A percentile compares a stretch with the other conserved stretches of the same genome.
phyloP scores from a whole-genome alignment of 2,888 invertebrate species.

The Xylota sylvarum region DNA sequence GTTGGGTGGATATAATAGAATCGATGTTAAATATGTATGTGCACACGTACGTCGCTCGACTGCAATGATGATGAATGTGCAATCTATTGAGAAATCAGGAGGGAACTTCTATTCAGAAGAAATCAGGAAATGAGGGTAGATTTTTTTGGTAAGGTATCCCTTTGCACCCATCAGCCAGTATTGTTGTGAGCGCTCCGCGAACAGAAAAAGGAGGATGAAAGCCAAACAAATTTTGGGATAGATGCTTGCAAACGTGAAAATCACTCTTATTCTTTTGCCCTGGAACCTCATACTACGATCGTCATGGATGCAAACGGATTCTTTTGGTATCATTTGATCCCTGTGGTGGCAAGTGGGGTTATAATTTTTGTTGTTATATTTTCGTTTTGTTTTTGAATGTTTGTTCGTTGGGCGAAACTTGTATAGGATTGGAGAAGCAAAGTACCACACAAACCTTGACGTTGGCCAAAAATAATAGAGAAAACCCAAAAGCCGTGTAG shows the following conservation, averaged over 20 bases:
- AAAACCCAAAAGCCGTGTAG: conserved; percentile 13
- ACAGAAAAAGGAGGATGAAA: conserved; percentile 27
- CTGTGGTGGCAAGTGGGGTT: conserved; percentile 10
- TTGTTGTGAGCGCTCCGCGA: conserved; percentile 13
- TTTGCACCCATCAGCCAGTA: conserved; percentile 29
- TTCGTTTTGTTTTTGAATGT: conserved; percentile 1
- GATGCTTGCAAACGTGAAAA: conserved; percentile 23
- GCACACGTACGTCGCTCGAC: conserved; percentile 42
- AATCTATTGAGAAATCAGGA: conserved; percentile 71
- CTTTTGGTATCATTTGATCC: conserved; percentile 37
- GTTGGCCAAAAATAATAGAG: conserved; percentile 15
- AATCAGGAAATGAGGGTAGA: conserved; percentile 65
- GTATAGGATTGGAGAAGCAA: not conserved
- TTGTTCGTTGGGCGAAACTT: not conserved
- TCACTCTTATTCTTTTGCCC: conserved; percentile 12
- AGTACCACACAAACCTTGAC: conserved; percentile 14
- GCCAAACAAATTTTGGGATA: conserved; percentile 31
- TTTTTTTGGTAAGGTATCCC: conserved; percentile 35
- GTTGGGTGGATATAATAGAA: conserved; percentile 66
- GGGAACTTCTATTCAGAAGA: conserved; percentile 51
- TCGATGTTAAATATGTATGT: conserved; percentile 68
- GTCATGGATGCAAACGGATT: conserved; percentile 36
- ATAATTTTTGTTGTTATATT: conserved; percentile 21
- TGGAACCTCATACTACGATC: conserved; percentile 17
- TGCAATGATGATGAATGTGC: conserved; percentile 72